These are phyloP conservation scores for Gisinianus flammeolus DNA, from an alignment of 2,888 invertebrate genomes.

Conservation along the genomic window DNA sequence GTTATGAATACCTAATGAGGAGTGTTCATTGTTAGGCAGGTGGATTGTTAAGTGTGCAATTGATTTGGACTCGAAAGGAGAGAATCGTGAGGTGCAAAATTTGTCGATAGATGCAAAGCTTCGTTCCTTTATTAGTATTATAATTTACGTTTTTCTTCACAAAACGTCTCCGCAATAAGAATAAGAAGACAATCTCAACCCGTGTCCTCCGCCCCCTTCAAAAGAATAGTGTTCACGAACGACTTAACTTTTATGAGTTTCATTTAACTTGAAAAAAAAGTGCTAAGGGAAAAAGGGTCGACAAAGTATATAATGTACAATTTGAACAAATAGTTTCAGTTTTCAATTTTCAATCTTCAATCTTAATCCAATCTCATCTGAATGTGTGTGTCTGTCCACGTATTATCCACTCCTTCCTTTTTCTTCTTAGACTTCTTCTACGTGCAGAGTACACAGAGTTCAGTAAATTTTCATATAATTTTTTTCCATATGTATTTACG, in stretches of 20 bases:
- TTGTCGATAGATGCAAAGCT: slow-evolving; percentile 40
- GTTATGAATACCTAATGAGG: slow-evolving; percentile 40
- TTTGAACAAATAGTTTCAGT: too few species aligned
- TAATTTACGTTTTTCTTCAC: not conserved
- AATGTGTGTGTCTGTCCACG: too few species aligned
- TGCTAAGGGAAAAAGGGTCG: not conserved
- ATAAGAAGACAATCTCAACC: not conserved
- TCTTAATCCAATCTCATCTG: too few species aligned
- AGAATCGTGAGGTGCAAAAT: slow-evolving; percentile 45
- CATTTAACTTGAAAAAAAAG: slow-evolving; percentile 20
- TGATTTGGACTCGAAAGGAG: slow-evolving; percentile 39
- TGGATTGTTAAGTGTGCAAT: slow-evolving; percentile 32
- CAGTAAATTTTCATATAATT: too few species aligned
- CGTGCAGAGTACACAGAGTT: too few species aligned
- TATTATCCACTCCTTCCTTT: too few species aligned
- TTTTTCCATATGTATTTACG: too few species aligned
- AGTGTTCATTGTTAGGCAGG: slow-evolving; percentile 32
- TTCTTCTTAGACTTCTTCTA: too few species aligned
- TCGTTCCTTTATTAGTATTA: slow-evolving; percentile 38
- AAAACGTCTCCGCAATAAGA: not conserved
- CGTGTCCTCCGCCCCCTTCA: not conserved
- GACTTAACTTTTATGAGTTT: slow-evolving; percentile 24
- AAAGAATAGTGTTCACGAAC: not conserved
- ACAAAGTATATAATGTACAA: not conserved
- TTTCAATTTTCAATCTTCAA: too few species aligned